These are phyloP conservation scores for Nerophis lumbriciformis DNA, from an alignment of 2,113 vertebrate genomes.

Conservation along the genomic window DNA sequence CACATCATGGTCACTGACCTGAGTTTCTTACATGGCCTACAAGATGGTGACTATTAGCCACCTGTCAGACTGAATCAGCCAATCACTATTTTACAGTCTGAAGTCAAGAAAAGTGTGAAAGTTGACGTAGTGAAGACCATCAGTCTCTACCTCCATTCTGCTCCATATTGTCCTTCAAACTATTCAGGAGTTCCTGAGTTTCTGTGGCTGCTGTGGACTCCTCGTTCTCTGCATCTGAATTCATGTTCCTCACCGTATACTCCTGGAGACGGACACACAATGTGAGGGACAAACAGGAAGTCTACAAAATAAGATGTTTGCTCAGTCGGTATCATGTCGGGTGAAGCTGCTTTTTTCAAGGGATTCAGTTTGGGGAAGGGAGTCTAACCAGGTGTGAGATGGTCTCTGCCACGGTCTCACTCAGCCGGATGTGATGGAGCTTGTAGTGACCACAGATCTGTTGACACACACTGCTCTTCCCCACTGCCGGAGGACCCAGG, in stretches of 20 bases:
- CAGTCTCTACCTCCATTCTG: slow-evolving; percentile 69
- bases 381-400: slow-evolving; percentile 75
- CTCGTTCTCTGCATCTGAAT: slow-evolving; percentile 51
- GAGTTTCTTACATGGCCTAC: too few relatives aligned
- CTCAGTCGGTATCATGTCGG: too few relatives aligned
- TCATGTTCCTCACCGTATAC: slow-evolving; percentile 21
- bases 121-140: too few relatives aligned
- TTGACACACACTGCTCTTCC: slow-evolving; percentile 79
- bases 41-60: too few relatives aligned
- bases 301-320: too few relatives aligned
- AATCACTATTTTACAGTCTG: too few relatives aligned
- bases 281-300: too few relatives aligned
- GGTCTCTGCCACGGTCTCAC: slow-evolving; percentile 75
- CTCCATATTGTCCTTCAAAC: slow-evolving; percentile 76
- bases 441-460: slow-evolving; percentile 79
- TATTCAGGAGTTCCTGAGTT: slow-evolving; percentile 70
- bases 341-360: too few relatives aligned
- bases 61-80: too few relatives aligned
- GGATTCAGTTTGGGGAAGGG: not conserved
- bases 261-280: slow-evolving; percentile 41
- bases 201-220: slow-evolving; percentile 44
- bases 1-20: too few relatives aligned
- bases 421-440: slow-evolving; percentile 78
- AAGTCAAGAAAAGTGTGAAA: too few relatives aligned
- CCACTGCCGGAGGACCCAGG: slow-evolving; percentile 84